phyloP scores from a whole-genome alignment of 2,113 vertebrate genomes.

The Abramis brama region DNA sequence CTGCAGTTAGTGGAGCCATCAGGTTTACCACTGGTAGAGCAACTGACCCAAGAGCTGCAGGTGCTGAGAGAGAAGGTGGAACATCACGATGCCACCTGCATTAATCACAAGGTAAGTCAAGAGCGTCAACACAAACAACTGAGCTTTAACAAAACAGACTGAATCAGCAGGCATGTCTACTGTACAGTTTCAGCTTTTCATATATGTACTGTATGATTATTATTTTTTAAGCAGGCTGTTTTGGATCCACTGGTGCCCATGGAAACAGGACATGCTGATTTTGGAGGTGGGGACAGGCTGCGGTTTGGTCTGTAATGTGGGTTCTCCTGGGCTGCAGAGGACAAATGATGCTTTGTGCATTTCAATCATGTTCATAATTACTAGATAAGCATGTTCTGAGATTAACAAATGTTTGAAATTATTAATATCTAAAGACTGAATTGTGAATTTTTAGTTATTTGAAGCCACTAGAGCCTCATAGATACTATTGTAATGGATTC shows the following conservation, averaged over 20 bases:
- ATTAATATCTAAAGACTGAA: not conserved
- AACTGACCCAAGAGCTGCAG: slow-evolving; percentile 84
- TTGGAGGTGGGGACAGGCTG: slow-evolving; percentile 92
- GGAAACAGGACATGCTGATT: slow-evolving; percentile 78
- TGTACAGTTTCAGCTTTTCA: not conserved
- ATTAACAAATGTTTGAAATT: slow-evolving; percentile 8
- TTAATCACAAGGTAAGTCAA: slow-evolving; percentile 74
- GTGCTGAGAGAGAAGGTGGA: slow-evolving; percentile 81
- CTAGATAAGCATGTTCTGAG: slow-evolving; percentile 29
- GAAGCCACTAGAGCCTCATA: not conserved
- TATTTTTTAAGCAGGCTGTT: slow-evolving; percentile 40
- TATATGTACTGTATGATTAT: slow-evolving; percentile 15
- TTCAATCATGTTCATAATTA: slow-evolving; percentile 67
- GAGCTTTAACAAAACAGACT: not conserved
- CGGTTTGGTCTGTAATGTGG: slow-evolving; percentile 81
- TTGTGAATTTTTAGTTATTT: slow-evolving; percentile 2
- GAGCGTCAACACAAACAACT: not conserved
- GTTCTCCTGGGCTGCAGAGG: slow-evolving; percentile 72
- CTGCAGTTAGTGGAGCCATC: slow-evolving; percentile 84
- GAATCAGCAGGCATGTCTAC: not conserved
- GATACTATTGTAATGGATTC: not conserved
- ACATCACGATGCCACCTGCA: slow-evolving; percentile 66
- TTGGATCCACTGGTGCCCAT: slow-evolving; percentile 71
- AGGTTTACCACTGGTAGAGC: slow-evolving; percentile 83
- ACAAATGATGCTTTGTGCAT: slow-evolving; percentile 59